Evolutionary conservation across 2,888 invertebrate species (phyloP), one percentile per base, ranked within the genome.

Genomic region (Ceraclea dissimilis): DNA sequence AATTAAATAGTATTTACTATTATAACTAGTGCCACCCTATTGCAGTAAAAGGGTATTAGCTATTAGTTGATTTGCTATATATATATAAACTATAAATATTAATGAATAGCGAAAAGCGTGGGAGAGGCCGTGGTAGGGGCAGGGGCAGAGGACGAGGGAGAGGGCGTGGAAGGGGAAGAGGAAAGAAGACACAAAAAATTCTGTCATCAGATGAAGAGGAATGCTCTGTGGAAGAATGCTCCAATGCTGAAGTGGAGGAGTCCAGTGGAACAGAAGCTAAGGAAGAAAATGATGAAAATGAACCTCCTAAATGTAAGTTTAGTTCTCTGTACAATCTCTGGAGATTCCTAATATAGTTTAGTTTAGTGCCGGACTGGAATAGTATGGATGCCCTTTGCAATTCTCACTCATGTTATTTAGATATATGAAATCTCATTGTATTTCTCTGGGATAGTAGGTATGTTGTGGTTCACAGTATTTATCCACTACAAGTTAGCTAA

Each of bases 101-200:
- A 31, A 78, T 78, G 78, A 78, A 78, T 64, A 70, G 69, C 65
- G 78, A 78, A 63, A 81, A 83, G 67, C 80, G 84, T 66, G 83
- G 85, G 66, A 81, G 89, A 54, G 88, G 88, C 18, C 76, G 90
- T 65, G 85, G 88, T 49, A 79, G 89, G 31, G 89, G 90, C n/a
- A 79, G 89, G 33, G 88, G 88, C 20, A 82, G 90, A 31, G 88
- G 89, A 52, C 79, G 90, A 60, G 86, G 88, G 34, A 74, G 86
- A 50, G 86, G 86, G n/a, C 70, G 83, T 56, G 82, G 85, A 11
- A 78, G 86, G 57, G 86, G 86, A 31, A 75, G 87, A 61, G 83
- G 85, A 6, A 88, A 86, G 69, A 90, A 88, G 69, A 85, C 85
- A 51, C 79, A 83, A 1, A 87, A 87, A 74, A 83, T 86, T 20